These are phyloP conservation scores for Leuctra nigra DNA, from an alignment of 2,888 invertebrate species.

Conservation along the genomic window DNA sequence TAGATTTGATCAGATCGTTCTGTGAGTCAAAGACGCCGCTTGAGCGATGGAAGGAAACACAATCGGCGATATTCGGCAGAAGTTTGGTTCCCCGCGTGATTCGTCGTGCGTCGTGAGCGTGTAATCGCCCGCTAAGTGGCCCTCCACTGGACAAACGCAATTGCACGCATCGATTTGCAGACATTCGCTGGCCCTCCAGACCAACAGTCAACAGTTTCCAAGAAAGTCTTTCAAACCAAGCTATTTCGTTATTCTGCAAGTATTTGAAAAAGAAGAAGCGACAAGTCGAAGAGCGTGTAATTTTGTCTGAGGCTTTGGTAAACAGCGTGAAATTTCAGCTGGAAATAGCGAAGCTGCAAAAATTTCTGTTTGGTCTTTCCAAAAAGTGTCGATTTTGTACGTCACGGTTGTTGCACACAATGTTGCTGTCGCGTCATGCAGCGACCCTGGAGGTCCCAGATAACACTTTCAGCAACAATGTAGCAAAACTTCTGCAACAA, in stretches of 20 bases:
- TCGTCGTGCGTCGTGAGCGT: constrained; percentile 8
- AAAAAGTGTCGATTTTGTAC: no score
- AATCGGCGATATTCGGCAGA: no score
- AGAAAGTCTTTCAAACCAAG: constrained; percentile 10
- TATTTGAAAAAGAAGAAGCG: constrained; percentile 5
- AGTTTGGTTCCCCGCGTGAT: no score
- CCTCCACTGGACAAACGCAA: constrained; percentile 3
- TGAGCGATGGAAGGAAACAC: no score
- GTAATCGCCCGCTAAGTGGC: constrained; percentile 2
- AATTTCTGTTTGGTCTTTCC: constrained; percentile 2
- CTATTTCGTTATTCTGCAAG: neutral
- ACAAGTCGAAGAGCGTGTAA: constrained; percentile 11
- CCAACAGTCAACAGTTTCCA: constrained; percentile 1
- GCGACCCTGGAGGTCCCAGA: no score
- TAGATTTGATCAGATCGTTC: no score
- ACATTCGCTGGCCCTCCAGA: neutral
- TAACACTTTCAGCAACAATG: no score
- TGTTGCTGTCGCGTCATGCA: no score
- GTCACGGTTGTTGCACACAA: no score
- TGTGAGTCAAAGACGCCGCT: no score
- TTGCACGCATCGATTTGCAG: constrained; percentile 18
- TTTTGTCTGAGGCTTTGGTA: constrained; percentile 8
- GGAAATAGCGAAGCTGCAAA: constrained; percentile 3
- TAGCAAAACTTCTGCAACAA: no score
- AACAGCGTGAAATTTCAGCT: constrained; percentile 15